Percentiles rank a stretch among this genome's conserved stretches.
These are phyloP conservation scores for Phalanger gymnotis DNA, from an alignment of 2,797 vertebrate species.

Conservation along the genomic window DNA sequence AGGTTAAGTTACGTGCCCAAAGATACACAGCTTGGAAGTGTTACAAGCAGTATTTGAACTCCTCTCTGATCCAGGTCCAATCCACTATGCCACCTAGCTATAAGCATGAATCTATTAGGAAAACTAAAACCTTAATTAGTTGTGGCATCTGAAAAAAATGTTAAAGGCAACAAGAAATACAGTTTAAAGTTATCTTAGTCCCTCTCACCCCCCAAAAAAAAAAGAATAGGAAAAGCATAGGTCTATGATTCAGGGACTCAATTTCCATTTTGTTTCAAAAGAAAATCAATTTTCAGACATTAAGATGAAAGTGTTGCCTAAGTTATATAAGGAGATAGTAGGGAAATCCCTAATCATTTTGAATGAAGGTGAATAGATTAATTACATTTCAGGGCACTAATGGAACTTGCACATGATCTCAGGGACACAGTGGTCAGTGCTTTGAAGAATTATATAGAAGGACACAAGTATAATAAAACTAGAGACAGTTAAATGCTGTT, in stretches of 20 bases:
- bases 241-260: background rate
- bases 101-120: background rate
- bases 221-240: background rate
- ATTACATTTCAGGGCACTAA: background rate
- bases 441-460: background rate
- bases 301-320: background rate
- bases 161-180: background rate
- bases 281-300: background rate
- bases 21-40: background rate
- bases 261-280: background rate
- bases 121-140: background rate
- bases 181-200: background rate
- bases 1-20: background rate
- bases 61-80: background rate
- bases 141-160: background rate
- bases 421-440: background rate
- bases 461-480: background rate
- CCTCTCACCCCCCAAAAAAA: background rate
- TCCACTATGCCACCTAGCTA: background rate
- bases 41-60: background rate
- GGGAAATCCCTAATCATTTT: background rate
- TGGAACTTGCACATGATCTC: background rate
- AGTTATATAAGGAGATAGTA: background rate
- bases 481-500: background rate
- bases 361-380: background rate